A percentile compares a stretch with the other conserved stretches of the same genome.
phyloP scores from a whole-genome alignment of 2,888 invertebrate species.

The Scaptomyza reducta region DNA sequence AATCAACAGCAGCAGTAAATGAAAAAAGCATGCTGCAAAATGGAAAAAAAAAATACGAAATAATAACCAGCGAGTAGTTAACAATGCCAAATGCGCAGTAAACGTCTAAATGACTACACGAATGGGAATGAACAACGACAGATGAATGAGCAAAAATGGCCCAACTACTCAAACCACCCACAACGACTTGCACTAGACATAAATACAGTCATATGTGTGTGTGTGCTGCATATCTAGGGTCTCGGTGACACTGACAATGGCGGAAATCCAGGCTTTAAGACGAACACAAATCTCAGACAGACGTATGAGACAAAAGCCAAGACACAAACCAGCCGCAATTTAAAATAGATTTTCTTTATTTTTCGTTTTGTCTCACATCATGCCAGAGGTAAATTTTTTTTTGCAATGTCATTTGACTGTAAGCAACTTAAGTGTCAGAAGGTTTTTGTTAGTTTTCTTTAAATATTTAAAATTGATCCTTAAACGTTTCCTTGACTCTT shows the following conservation, averaged over 20 bases:
- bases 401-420: neutral
- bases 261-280: conserved; percentile 41
- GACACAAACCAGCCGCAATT: conserved; percentile 40
- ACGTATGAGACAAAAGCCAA: conserved; percentile 35
- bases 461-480: neutral
- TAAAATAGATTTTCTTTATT: conserved; percentile 8
- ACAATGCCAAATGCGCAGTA: conserved; percentile 71
- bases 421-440: too few relatives aligned
- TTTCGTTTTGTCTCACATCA: neutral
- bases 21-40: conserved; percentile 12
- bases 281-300: conserved; percentile 4
- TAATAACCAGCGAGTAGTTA: conserved; percentile 34
- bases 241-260: conserved; percentile 45
- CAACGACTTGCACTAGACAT: conserved; percentile 15
- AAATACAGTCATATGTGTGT: conserved; percentile 9
- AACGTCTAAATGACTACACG: conserved; percentile 68
- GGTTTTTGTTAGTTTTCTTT: neutral
- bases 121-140: conserved; percentile 18
- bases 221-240: conserved; percentile 10
- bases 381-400: neutral
- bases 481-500: neutral
- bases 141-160: conserved; percentile 36
- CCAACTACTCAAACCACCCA: neutral
- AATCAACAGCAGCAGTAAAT: conserved; percentile 62
- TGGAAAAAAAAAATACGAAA: conserved; percentile 22